Evolutionary conservation across 2,888 invertebrate genomes (phyloP).

Genomic region (Anodontia alba): DNA sequence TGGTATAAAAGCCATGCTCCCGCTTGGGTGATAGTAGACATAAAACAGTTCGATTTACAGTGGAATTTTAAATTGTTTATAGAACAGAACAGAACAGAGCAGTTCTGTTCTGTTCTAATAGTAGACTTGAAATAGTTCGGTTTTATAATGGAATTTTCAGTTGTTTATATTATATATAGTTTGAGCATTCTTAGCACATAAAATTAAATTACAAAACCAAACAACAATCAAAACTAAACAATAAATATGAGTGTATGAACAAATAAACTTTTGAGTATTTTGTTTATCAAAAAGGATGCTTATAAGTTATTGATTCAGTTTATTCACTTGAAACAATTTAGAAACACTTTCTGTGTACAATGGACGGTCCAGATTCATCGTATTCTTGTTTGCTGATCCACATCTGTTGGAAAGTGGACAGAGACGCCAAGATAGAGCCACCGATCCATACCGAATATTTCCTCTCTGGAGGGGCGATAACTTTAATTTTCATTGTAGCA

Average conservation of each 20-base stretch:
- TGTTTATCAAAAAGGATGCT: background rate
- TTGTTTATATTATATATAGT: background rate
- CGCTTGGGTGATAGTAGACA: too few relatives aligned
- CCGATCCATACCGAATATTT: constrained; percentile 1
- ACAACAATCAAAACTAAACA: background rate
- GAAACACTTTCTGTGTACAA: constrained; percentile 10
- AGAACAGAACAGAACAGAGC: too few relatives aligned
- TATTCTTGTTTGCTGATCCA: constrained; percentile 9
- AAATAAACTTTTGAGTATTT: background rate
- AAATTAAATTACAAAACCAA: background rate
- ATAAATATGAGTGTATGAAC: too few relatives aligned
- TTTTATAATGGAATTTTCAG: background rate
- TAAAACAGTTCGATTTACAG: too few relatives aligned
- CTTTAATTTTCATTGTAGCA: constrained; percentile 93
- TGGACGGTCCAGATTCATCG: constrained; percentile 3
- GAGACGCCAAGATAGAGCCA: background rate
- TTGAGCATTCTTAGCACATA: background rate
- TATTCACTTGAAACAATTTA: background rate
- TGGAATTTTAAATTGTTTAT: too few relatives aligned
- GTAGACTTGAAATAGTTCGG: background rate
- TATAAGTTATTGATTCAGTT: too few relatives aligned
- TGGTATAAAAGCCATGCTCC: too few relatives aligned
- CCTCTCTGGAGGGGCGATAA: constrained; percentile 30
- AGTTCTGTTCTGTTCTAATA: too few relatives aligned
- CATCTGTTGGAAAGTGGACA: constrained; percentile 8